phyloP scores from a whole-genome alignment of 2,797 vertebrate genomes.

The Arrhamphus sclerolepis region DNA sequence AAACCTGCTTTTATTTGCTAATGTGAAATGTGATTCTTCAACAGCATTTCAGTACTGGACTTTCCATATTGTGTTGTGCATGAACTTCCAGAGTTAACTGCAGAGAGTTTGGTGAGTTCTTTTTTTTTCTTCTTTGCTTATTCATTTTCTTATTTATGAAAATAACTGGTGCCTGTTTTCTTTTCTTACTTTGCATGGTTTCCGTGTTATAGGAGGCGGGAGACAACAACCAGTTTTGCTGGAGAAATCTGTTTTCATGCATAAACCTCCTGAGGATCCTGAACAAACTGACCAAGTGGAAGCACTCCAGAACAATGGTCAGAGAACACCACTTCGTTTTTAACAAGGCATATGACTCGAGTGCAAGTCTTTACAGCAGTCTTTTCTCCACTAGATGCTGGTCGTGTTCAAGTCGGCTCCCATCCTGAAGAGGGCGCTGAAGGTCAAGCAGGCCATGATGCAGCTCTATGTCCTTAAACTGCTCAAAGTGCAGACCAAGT shows the following conservation, averaged over 20 bases:
- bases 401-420: conserved; percentile 98
- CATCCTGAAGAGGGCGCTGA: conserved; percentile 95
- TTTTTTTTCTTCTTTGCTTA: not conserved
- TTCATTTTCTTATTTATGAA: not conserved
- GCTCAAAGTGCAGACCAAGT: conserved; percentile 97
- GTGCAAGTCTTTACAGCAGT: rapidly evolving
- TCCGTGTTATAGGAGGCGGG: conserved; percentile 89
- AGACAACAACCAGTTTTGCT: conserved; percentile 98
- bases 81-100: conserved; percentile 94
- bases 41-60: conserved; percentile 95
- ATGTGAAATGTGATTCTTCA: not conserved
- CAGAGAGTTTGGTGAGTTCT: conserved; percentile 91
- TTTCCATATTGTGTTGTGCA: conserved; percentile 94
- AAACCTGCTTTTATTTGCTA: not conserved
- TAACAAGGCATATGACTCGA: rapidly evolving
- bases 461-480: conserved; percentile 96
- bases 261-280: conserved; percentile 97
- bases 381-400: conserved; percentile 85
- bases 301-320: conserved; percentile 98
- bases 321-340: not conserved
- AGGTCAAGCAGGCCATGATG: conserved; percentile 98
- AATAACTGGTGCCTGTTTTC: not conserved
- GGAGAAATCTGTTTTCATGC: conserved; percentile 98
- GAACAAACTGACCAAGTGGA: conserved; percentile 99
- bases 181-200: conserved; percentile 4